phyloP scores from a whole-genome alignment of 2,888 invertebrate genomes.

The Eupithecia dodoneata region DNA sequence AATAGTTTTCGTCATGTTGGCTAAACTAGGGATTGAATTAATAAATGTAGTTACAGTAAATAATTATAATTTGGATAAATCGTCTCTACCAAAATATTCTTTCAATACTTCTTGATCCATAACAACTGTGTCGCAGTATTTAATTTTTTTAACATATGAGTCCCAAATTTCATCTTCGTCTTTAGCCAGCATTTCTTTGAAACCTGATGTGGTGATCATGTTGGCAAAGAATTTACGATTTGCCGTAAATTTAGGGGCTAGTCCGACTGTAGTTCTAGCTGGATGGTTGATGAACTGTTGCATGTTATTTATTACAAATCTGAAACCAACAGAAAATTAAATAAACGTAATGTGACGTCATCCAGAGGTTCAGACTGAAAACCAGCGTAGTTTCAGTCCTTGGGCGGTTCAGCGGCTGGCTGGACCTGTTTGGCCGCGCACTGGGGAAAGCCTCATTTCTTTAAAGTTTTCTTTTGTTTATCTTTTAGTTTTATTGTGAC shows the following conservation, averaged over 20 bases:
- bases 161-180: constrained; percentile 57
- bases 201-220: constrained; percentile 60
- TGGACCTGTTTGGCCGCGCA: no score
- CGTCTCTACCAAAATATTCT: constrained; percentile 67
- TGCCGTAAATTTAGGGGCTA: constrained; percentile 63
- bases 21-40: background rate
- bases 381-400: no score
- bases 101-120: constrained; percentile 59
- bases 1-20: background rate
- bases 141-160: constrained; percentile 60
- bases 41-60: background rate
- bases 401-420: no score
- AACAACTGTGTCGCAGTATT: constrained; percentile 62
- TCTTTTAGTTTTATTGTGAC: no score
- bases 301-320: constrained; percentile 63
- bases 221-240: constrained; percentile 75
- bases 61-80: constrained; percentile 55
- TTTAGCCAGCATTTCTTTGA: constrained; percentile 63
- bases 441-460: no score
- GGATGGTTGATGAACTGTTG: constrained; percentile 47
- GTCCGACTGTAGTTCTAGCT: constrained; percentile 71
- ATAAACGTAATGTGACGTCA: no score
- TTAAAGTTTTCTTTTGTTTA: no score
- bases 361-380: no score
- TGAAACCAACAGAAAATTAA: constrained; percentile 36